phyloP scores from a whole-genome alignment of 2,888 invertebrate species.

The Pollenia amentaria region DNA sequence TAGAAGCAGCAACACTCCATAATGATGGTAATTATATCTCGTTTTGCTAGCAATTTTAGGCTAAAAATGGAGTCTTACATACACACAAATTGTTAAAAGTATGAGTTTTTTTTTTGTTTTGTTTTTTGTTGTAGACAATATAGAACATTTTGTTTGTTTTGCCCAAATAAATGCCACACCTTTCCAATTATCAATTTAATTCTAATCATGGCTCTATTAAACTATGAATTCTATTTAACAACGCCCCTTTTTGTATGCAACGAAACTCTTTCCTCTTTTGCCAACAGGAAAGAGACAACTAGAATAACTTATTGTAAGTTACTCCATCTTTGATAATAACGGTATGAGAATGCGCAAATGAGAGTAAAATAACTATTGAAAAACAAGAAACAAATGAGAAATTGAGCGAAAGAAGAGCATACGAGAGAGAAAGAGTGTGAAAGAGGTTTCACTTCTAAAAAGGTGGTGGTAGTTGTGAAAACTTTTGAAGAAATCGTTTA shows the following conservation, averaged over 20 bases:
- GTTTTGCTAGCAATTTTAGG: conserved; percentile 83
- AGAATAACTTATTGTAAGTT: conserved; percentile 18
- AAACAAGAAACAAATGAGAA: not conserved
- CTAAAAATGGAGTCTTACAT: conserved; percentile 69
- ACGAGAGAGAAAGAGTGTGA: conserved; percentile 34
- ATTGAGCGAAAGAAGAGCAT: not conserved
- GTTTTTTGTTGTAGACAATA: conserved; percentile 12
- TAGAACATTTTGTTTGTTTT: conserved; percentile 45
- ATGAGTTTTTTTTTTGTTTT: conserved; percentile 28
- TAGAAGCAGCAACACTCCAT: conserved; percentile 81
- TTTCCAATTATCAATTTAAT: conserved; percentile 71
- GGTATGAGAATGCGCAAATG: conserved; percentile 60
- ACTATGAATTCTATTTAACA: conserved; percentile 23
- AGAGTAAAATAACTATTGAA: conserved; percentile 31
- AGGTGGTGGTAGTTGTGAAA: not conserved
- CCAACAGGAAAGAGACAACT: conserved; percentile 68
- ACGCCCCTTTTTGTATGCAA: conserved; percentile 41
- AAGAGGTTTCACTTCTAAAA: conserved; percentile 27
- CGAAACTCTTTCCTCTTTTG: conserved; percentile 6
- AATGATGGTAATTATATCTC: conserved; percentile 84
- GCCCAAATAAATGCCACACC: conserved; percentile 74
- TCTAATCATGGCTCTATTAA: conserved; percentile 71
- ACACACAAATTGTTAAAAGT: conserved; percentile 10
- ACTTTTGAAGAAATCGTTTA: not conserved
- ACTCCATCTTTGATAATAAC: conserved; percentile 80